Conservation (phyloP, 2,113 vertebrate species). For the Petrocephalus zakoni region DNA sequence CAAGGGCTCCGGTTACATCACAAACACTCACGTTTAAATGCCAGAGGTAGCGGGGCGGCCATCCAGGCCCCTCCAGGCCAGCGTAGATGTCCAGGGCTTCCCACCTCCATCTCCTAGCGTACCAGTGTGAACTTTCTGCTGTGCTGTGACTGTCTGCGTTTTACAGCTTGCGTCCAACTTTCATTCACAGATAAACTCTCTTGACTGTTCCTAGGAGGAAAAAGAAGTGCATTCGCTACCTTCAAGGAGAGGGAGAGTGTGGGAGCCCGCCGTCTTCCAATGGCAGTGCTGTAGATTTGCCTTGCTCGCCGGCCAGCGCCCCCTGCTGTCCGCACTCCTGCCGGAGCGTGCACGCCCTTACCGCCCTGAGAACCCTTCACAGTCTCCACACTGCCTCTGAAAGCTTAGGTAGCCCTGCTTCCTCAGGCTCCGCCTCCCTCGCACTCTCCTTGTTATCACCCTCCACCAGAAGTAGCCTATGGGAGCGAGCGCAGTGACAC, state of each 20-base stretch:
- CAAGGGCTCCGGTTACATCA: background rate
- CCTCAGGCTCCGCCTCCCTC: slow-evolving; percentile 25
- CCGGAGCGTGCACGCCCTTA: slow-evolving; percentile 46
- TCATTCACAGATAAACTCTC: slow-evolving; percentile 88
- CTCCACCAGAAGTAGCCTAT: slow-evolving; percentile 30
- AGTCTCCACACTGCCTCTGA: slow-evolving; percentile 52
- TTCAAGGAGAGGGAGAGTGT: slow-evolving; percentile 86
- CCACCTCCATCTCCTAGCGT: background rate
- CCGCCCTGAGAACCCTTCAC: slow-evolving; percentile 50
- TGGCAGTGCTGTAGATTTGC: slow-evolving; percentile 95
- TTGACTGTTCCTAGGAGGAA: slow-evolving; percentile 98
- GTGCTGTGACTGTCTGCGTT: background rate
- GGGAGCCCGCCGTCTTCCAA: slow-evolving; percentile 94
- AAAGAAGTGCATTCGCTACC: slow-evolving; percentile 99
- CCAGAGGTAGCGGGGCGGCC: background rate
- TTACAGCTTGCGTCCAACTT: slow-evolving; percentile 72
- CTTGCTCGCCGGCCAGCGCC: slow-evolving; percentile 62
- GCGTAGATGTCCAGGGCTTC: background rate
- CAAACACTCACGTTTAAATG: background rate
- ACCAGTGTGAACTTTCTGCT: background rate
- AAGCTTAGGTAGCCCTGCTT: slow-evolving; percentile 52
- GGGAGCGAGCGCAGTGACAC: background rate
- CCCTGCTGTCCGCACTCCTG: slow-evolving; percentile 49
- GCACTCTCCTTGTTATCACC: slow-evolving; percentile 32
- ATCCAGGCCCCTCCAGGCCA: background rate